Evolutionary conservation across 1,140 invertebrate species (phyloP).

Genomic region (Pseudomyrmex pallidus): DNA sequence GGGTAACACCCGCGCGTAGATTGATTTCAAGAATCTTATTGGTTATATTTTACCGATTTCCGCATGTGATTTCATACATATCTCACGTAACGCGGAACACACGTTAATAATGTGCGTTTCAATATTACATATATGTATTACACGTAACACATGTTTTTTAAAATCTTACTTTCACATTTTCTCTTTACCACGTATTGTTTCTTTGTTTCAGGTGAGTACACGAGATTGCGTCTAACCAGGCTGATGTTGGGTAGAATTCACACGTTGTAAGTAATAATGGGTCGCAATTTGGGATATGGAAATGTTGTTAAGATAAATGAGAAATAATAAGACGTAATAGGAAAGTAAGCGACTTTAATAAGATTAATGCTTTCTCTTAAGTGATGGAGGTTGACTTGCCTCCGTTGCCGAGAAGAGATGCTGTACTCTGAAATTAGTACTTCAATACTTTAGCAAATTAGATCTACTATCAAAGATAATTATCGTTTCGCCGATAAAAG

Average conservation of each 20-base stretch:
- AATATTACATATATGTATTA: neutral
- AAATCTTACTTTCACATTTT: neutral
- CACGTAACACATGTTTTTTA: no score
- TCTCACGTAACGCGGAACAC: no score
- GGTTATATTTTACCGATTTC: neutral
- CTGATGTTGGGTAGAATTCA: slow-evolving; percentile 2
- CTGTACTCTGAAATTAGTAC: slow-evolving; percentile 40
- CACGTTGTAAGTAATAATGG: slow-evolving; percentile 49
- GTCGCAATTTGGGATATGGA: slow-evolving; percentile 45
- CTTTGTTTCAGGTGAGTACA: slow-evolving; percentile 38
- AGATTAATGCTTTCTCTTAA: slow-evolving; percentile 54
- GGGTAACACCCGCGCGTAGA: neutral
- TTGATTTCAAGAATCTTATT: neutral
- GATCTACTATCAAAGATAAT: slow-evolving; percentile 14
- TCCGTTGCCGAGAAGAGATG: slow-evolving; percentile 27
- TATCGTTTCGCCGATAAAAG: neutral
- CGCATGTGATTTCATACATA: no score
- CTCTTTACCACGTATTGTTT: slow-evolving; percentile 11
- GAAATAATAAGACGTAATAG: slow-evolving; percentile 54
- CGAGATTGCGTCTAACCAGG: slow-evolving; percentile 8
- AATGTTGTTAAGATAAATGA: slow-evolving; percentile 56
- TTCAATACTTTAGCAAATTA: slow-evolving; percentile 40
- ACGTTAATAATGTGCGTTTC: neutral
- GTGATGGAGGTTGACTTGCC: slow-evolving; percentile 53
- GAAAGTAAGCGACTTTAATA: slow-evolving; percentile 53